Evolutionary conservation across 2,113 vertebrate species (phyloP).

Genomic region (Andinoacara biseriatus): DNA sequence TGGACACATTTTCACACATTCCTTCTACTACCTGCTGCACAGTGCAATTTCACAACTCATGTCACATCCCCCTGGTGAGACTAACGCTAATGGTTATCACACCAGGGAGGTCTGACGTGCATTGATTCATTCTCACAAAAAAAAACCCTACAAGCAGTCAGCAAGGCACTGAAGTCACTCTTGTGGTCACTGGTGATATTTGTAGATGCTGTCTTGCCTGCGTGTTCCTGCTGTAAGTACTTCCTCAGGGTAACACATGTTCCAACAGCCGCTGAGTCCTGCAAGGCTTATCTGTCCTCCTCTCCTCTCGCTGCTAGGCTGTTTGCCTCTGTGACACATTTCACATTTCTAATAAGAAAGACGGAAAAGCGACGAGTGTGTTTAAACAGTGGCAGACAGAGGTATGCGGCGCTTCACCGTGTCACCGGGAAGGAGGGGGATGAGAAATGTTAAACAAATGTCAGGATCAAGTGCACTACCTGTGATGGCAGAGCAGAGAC

Average conservation of each 20-base stretch:
- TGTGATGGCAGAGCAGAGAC: slow-evolving; percentile 46
- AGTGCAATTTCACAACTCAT: slow-evolving; percentile 53
- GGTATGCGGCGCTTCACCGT: slow-evolving; percentile 31
- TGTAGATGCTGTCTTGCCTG: slow-evolving; percentile 41
- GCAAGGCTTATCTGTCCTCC: slow-evolving; percentile 63
- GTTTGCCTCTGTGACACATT: slow-evolving; percentile 66
- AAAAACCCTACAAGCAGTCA: slow-evolving; percentile 12
- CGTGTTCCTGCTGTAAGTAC: slow-evolving; percentile 46
- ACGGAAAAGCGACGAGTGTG: slow-evolving; percentile 37
- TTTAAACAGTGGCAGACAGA: slow-evolving; percentile 60
- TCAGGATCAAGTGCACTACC: slow-evolving; percentile 67
- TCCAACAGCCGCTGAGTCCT: slow-evolving; percentile 36
- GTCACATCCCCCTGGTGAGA: slow-evolving; percentile 48
- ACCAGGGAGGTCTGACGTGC: slow-evolving; percentile 56
- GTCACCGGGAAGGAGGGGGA: slow-evolving; percentile 34
- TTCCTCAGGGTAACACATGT: slow-evolving; percentile 58
- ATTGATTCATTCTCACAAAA: slow-evolving; percentile 47
- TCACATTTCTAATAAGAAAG: slow-evolving; percentile 61
- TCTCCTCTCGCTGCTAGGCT: slow-evolving; percentile 23
- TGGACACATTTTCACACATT: slow-evolving; percentile 65
- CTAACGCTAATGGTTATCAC: slow-evolving; percentile 66
- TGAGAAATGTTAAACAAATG: slow-evolving; percentile 71
- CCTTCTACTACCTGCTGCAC: slow-evolving; percentile 5
- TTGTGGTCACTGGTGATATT: slow-evolving; percentile 52
- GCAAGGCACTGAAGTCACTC: slow-evolving; percentile 28